phyloP scores from a whole-genome alignment of 2,797 vertebrate genomes.

The Chloroceryle inda region DNA sequence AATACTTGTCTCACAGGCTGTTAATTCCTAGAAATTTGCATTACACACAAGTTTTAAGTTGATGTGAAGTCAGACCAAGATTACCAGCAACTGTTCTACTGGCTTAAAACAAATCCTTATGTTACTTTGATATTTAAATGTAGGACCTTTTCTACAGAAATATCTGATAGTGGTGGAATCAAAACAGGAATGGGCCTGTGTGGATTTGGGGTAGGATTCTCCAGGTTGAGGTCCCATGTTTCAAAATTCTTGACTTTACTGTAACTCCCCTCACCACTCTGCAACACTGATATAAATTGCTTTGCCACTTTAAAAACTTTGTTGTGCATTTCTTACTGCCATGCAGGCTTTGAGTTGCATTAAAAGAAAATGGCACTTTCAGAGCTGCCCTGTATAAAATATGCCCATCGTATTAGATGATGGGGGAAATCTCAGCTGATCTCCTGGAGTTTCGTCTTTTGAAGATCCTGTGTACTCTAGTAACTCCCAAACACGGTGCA shows the following conservation, averaged over 20 bases:
- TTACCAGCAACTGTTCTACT: neutral
- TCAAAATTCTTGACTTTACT: neutral
- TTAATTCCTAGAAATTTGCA: neutral
- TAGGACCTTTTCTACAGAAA: neutral
- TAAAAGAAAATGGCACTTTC: neutral
- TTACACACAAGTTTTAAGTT: neutral
- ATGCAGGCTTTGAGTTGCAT: neutral
- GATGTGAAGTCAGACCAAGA: neutral
- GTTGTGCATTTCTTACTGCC: neutral
- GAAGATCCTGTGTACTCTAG: neutral
- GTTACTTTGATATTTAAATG: neutral
- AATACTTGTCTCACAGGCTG: neutral
- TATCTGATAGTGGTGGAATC: neutral
- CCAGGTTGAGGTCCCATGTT: neutral
- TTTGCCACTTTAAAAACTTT: neutral
- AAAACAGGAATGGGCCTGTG: no score
- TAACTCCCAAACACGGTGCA: fast-evolving
- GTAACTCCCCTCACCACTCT: fast-evolving
- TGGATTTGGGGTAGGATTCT: neutral
- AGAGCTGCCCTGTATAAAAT: neutral
- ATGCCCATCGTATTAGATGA: neutral
- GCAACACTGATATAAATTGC: neutral
- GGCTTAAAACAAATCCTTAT: neutral
- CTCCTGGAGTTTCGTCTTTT: neutral
- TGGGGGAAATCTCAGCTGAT: neutral